These are phyloP conservation scores for Camponotus pennsylvanicus DNA, from an alignment of 1,140 invertebrate genomes.

Conservation along the genomic window DNA sequence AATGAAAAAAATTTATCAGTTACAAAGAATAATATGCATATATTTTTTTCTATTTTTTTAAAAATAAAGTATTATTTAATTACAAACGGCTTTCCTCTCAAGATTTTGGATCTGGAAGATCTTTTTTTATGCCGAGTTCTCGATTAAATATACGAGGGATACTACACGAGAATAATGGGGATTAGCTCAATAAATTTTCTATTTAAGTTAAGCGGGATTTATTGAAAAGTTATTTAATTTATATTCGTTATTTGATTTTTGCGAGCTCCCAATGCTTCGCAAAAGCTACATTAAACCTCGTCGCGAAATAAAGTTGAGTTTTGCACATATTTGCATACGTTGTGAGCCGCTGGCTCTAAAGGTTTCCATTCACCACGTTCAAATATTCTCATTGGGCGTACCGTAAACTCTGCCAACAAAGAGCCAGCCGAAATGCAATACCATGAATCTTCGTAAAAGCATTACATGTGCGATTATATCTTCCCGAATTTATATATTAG, in stretches of 20 bases:
- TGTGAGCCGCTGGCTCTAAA: conserved; percentile 28
- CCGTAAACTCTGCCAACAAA: conserved; percentile 54
- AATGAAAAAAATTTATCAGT: conserved; percentile 8
- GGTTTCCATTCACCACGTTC: conserved; percentile 48
- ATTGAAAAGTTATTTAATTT: conserved; percentile 58
- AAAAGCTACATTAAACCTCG: conserved; percentile 37
- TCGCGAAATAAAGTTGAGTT: conserved; percentile 57
- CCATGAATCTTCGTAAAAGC: conserved; percentile 45
- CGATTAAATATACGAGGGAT: background rate
- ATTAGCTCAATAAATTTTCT: conserved; percentile 14
- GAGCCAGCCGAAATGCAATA: conserved; percentile 41
- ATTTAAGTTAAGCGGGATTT: conserved; percentile 12
- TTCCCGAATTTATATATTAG: background rate
- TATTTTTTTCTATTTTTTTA: background rate
- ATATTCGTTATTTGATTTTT: conserved; percentile 58
- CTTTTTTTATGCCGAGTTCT: background rate
- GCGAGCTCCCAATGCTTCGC: background rate
- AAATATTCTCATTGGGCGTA: conserved; percentile 56
- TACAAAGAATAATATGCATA: background rate
- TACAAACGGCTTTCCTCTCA: background rate
- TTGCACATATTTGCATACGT: conserved; percentile 59
- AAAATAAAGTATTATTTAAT: background rate
- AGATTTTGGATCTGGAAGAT: background rate
- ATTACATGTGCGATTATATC: conserved; percentile 30
- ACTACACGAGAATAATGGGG: background rate